These are phyloP conservation scores for Eupsilia transversa DNA, from an alignment of 2,888 invertebrate genomes.

Conservation along the genomic window DNA sequence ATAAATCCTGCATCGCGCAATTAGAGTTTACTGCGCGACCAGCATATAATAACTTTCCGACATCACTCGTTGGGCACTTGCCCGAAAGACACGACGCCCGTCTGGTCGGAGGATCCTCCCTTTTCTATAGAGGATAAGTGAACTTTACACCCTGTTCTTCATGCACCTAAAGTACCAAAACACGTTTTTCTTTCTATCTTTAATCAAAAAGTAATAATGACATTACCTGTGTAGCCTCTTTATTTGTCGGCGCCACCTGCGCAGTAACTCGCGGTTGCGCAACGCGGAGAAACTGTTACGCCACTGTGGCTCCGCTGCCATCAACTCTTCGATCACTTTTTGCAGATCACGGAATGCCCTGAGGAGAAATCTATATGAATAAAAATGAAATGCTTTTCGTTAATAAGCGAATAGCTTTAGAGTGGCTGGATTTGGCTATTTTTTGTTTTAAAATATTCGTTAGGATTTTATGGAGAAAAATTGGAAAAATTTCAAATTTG, in stretches of 20 bases:
- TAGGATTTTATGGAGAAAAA: neutral
- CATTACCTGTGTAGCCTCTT: constrained; percentile 93
- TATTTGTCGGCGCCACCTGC: constrained; percentile 96
- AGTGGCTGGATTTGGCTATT: neutral
- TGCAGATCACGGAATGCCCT: constrained; percentile 95
- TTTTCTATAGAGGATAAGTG: too few species aligned
- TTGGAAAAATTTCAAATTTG: neutral
- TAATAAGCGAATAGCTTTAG: neutral
- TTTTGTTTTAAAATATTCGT: neutral
- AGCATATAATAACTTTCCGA: too few species aligned
- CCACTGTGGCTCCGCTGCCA: constrained; percentile 96
- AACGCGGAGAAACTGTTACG: constrained; percentile 93
- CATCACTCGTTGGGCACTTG: too few species aligned
- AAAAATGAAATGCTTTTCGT: neutral
- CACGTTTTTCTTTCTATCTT: neutral
- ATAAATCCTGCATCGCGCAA: too few species aligned
- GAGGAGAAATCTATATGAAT: constrained; percentile 23
- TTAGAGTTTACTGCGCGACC: too few species aligned
- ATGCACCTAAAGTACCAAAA: too few species aligned
- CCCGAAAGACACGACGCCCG: too few species aligned
- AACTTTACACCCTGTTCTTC: too few species aligned
- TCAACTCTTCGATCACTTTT: constrained; percentile 96
- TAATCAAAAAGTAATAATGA: neutral
- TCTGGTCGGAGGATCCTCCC: too few species aligned
- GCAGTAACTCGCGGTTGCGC: constrained; percentile 95